Conservation (phyloP, 1,140 invertebrate species). For the Diorhabda sublineata region DNA sequence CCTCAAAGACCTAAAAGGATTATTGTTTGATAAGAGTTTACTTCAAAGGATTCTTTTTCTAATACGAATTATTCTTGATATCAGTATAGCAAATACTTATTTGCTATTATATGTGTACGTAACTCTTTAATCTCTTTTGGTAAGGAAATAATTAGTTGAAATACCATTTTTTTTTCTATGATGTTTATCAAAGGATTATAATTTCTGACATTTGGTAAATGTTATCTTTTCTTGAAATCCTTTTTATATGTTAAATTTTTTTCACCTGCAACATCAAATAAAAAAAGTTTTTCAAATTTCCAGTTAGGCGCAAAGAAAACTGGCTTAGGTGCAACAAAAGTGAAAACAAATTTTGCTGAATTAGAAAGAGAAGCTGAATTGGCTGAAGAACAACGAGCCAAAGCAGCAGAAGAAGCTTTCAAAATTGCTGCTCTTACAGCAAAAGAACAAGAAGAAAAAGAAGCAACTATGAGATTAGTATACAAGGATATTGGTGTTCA, state of each 20-base stretch:
- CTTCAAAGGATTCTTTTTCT: too few species aligned
- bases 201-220: too few species aligned
- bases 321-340: conserved; percentile 93
- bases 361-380: conserved; percentile 85
- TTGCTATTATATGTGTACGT: too few species aligned
- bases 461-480: conserved; percentile 78
- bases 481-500: conserved; percentile 82
- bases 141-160: not conserved
- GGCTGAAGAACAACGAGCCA: conserved; percentile 68
- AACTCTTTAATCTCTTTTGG: not conserved
- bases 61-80: too few species aligned
- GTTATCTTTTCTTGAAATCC: too few species aligned
- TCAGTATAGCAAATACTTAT: too few species aligned
- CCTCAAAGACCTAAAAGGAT: too few species aligned
- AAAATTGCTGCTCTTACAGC: conserved; percentile 38
- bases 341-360: conserved; percentile 93
- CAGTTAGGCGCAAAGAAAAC: conserved; percentile 81
- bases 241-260: too few species aligned
- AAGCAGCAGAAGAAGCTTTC: conserved; percentile 57
- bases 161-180: not conserved
- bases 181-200: not conserved
- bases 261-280: not conserved
- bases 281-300: conserved; percentile 19
- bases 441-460: conserved; percentile 57
- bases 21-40: too few species aligned